These are phyloP conservation scores for Pachycephala philippinensis DNA, from an alignment of 2,113 vertebrate genomes.

Conservation along the genomic window DNA sequence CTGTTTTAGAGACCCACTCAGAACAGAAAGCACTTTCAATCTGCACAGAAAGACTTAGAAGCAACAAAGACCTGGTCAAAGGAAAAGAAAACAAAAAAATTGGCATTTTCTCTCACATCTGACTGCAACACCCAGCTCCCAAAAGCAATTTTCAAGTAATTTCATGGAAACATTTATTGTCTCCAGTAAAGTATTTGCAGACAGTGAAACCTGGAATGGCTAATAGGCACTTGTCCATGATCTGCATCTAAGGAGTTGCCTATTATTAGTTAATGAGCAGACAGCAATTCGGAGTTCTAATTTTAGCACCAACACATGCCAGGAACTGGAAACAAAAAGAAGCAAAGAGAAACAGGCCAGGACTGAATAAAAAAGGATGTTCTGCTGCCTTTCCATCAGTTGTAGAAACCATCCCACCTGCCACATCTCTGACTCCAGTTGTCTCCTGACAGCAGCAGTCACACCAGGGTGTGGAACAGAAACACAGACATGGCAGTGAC, in stretches of 20 bases:
- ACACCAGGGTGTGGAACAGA: rapidly evolving
- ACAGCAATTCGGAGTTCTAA: background rate
- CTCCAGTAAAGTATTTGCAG: background rate
- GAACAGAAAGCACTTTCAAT: background rate
- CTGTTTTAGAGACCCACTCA: background rate
- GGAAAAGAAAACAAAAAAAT: background rate
- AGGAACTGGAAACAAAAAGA: background rate
- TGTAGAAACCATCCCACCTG: background rate
- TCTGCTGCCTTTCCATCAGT: background rate
- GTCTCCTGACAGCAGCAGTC: background rate
- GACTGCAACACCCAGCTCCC: background rate
- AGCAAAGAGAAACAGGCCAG: background rate
- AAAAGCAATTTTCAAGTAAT: background rate
- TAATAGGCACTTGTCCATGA: background rate
- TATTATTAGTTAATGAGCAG: constrained; percentile 22
- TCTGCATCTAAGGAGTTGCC: background rate
- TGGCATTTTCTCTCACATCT: background rate
- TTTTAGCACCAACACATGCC: background rate
- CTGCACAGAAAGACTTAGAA: background rate
- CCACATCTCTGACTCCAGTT: background rate
- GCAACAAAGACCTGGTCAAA: background rate
- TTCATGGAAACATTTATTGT: background rate
- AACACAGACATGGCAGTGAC: background rate
- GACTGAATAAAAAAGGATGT: background rate
- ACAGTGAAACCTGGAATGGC: background rate